These are phyloP conservation scores for Caenorhabditis sp. DNA, from an alignment of 2,888 invertebrate species.

Conservation along the genomic window DNA sequence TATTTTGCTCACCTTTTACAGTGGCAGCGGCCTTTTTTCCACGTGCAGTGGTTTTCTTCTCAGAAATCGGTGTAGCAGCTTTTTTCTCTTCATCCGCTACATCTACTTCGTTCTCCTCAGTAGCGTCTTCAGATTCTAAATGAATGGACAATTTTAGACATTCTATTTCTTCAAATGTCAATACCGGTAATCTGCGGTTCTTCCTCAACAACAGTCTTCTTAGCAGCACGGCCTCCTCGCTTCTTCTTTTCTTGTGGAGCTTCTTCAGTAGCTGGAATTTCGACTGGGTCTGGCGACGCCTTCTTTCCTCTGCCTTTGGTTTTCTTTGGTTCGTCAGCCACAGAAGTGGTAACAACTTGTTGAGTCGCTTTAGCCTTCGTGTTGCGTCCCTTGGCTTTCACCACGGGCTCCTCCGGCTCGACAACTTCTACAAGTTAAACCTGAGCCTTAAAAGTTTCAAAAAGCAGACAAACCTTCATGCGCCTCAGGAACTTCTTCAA, in stretches of 20 bases:
- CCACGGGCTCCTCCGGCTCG: not conserved
- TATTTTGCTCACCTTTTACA: not conserved
- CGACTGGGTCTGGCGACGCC: not conserved
- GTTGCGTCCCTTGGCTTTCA: not conserved
- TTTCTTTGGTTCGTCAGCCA: not conserved
- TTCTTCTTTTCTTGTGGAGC: constrained; percentile 10
- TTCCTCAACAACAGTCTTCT: not conserved
- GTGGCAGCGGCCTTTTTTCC: not conserved
- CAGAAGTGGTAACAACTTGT: not conserved
- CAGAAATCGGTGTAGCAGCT: not conserved
- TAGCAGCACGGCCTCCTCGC: constrained; percentile 22
- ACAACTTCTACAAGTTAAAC: not conserved
- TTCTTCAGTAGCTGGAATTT: not conserved
- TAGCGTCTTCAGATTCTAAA: too few species aligned
- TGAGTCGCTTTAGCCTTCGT: not conserved
- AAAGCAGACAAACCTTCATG: not conserved
- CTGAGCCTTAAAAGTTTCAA: too few species aligned
- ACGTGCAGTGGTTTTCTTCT: not conserved
- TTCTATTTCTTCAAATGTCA: too few species aligned
- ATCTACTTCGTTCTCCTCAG: not conserved
- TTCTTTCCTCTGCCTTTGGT: not conserved
- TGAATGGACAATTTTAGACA: too few species aligned
- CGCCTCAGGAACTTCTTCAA: not conserved
- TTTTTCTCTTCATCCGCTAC: not conserved
- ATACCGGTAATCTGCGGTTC: too few species aligned